These are phyloP conservation scores for Rutpela maculata DNA, from an alignment of 2,888 invertebrate species.

Conservation along the genomic window DNA sequence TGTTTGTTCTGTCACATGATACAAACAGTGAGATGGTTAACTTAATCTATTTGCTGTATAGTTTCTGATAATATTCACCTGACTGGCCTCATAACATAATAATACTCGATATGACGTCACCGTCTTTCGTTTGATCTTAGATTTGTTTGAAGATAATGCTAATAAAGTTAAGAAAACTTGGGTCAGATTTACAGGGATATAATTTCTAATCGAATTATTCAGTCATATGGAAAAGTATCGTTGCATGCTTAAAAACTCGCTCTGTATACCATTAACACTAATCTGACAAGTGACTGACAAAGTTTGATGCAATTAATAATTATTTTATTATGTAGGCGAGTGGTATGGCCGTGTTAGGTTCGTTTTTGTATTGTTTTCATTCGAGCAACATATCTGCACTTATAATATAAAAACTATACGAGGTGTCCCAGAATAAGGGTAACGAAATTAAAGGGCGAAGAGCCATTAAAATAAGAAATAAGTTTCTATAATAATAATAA, in stretches of 20 bases:
- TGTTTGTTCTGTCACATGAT: constrained; percentile 67
- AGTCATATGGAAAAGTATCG: neutral
- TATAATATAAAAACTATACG: too few species aligned
- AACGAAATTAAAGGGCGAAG: too few species aligned
- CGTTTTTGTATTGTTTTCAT: too few species aligned
- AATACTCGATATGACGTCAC: neutral
- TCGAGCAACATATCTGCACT: too few species aligned
- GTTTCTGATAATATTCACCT: constrained; percentile 58
- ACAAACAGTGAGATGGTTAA: constrained; percentile 64
- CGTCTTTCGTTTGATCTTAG: neutral
- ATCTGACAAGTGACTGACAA: neutral
- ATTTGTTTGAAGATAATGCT: neutral
- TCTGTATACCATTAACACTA: neutral
- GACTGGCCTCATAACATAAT: constrained; percentile 36
- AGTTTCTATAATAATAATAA: too few species aligned
- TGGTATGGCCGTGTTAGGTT: neutral
- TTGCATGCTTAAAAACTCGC: neutral
- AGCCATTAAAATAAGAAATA: too few species aligned
- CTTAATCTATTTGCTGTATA: constrained; percentile 60
- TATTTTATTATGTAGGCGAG: neutral
- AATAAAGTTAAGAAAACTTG: neutral
- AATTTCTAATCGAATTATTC: neutral
- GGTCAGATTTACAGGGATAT: neutral
- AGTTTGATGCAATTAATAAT: neutral
- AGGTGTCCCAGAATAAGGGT: too few species aligned